Evolutionary conservation across 2,888 invertebrate species (phyloP).

Genomic region (Synanthedon formicaeformis): DNA sequence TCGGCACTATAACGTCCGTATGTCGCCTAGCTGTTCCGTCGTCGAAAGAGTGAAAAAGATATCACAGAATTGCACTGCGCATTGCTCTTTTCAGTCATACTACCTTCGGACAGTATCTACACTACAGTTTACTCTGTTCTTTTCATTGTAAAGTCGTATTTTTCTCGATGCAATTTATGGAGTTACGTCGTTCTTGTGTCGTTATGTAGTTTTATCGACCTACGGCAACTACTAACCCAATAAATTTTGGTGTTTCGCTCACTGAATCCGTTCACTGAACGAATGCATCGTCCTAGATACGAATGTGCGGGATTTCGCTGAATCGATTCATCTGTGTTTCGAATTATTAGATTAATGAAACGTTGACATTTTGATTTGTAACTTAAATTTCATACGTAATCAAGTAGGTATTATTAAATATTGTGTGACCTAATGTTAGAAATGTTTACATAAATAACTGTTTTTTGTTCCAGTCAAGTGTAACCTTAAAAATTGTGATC

Average conservation of each 20-base stretch:
- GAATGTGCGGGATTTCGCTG: slow-evolving; percentile 52
- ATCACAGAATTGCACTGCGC: slow-evolving; percentile 69
- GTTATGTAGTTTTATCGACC: slow-evolving; percentile 64
- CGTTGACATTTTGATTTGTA: not conserved
- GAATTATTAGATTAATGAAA: slow-evolving; percentile 2
- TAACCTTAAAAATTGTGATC: too few relatives aligned
- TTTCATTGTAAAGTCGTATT: slow-evolving; percentile 48
- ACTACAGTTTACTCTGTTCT: slow-evolving; percentile 52
- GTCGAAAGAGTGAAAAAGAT: slow-evolving; percentile 68
- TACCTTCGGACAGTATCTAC: slow-evolving; percentile 38
- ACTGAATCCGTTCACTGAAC: slow-evolving; percentile 63
- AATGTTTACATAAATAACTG: too few relatives aligned
- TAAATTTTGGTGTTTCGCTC: slow-evolving; percentile 70
- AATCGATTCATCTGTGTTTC: slow-evolving; percentile 32
- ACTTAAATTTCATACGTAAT: not conserved
- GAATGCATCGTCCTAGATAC: slow-evolving; percentile 68
- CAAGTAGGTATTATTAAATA: not conserved
- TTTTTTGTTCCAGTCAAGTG: too few relatives aligned
- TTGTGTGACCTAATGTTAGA: not conserved
- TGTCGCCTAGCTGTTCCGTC: slow-evolving; percentile 56
- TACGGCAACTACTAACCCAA: slow-evolving; percentile 70
- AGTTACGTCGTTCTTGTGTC: slow-evolving; percentile 51
- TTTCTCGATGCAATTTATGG: slow-evolving; percentile 40
- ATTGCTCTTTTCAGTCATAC: slow-evolving; percentile 65
- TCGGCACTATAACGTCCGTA: slow-evolving; percentile 66